These are phyloP conservation scores for Oxystoma pomonae DNA, from an alignment of 2,888 invertebrate species.

Conservation along the genomic window DNA sequence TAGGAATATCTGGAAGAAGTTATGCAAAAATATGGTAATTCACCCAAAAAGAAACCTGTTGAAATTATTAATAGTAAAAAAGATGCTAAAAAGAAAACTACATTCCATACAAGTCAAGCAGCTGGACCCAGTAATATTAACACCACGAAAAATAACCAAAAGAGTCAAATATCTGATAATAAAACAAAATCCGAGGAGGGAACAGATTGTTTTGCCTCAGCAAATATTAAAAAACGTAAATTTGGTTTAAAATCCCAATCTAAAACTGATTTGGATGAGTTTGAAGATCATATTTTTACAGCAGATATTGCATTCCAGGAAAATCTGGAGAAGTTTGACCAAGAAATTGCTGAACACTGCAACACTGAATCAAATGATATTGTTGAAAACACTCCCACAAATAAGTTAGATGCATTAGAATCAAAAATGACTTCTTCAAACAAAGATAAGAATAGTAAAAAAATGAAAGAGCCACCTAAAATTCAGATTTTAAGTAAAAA, in stretches of 20 bases:
- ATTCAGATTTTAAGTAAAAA: slow-evolving; percentile 16
- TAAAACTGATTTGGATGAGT: slow-evolving; percentile 3
- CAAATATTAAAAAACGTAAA: too few species aligned
- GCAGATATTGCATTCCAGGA: slow-evolving; percentile 10
- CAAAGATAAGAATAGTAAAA: not conserved
- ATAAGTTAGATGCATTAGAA: not conserved
- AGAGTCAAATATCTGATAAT: not conserved
- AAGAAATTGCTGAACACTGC: slow-evolving; percentile 15
- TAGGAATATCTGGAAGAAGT: slow-evolving; percentile 26
- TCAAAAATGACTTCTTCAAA: slow-evolving; percentile 1
- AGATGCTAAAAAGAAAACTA: slow-evolving; percentile 6
- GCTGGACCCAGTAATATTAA: not conserved
- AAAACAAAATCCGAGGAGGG: not conserved
- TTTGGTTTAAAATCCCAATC: too few species aligned
- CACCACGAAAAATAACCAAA: too few species aligned
- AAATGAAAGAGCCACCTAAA: not conserved
- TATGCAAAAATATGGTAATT: slow-evolving; percentile 26
- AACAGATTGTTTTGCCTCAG: too few species aligned
- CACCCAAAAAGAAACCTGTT: slow-evolving; percentile 10
- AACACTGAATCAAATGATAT: slow-evolving; percentile 15
- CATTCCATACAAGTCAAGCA: not conserved
- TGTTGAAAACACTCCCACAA: slow-evolving; percentile 16
- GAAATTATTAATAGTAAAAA: slow-evolving; percentile 2
- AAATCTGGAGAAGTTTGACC: slow-evolving; percentile 17
- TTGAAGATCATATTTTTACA: slow-evolving; percentile 16